Evolutionary conservation across 2,113 vertebrate species (phyloP).

Genomic region (Hiodon alosoides): DNA sequence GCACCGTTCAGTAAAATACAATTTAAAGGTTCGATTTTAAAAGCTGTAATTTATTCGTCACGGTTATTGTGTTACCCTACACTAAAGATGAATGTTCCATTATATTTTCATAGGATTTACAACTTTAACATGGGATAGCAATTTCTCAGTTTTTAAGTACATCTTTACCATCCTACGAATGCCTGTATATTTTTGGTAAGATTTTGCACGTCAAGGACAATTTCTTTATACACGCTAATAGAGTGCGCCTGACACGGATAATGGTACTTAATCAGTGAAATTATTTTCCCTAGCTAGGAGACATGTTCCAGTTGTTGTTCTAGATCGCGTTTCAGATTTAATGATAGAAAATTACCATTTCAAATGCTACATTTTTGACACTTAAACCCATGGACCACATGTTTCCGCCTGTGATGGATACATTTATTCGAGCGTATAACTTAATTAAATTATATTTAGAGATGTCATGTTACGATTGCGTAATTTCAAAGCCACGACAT

Average conservation of each 20-base stretch:
- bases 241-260: slow-evolving; percentile 71
- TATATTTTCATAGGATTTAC: slow-evolving; percentile 27
- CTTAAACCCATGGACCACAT: slow-evolving; percentile 71
- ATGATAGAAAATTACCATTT: slow-evolving; percentile 79
- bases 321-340: slow-evolving; percentile 78
- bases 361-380: slow-evolving; percentile 72
- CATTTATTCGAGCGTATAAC: slow-evolving; percentile 31
- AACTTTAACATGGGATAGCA: slow-evolving; percentile 41
- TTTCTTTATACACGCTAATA: slow-evolving; percentile 73
- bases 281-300: slow-evolving; percentile 70
- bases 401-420: slow-evolving; percentile 54
- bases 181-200: slow-evolving; percentile 67
- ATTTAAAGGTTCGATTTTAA: slow-evolving; percentile 18
- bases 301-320: slow-evolving; percentile 81
- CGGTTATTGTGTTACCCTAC: slow-evolving; percentile 19
- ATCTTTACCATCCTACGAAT: slow-evolving; percentile 44
- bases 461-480: slow-evolving; percentile 25
- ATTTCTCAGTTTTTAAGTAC: slow-evolving; percentile 31
- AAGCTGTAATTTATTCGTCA: slow-evolving; percentile 20
- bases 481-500: slow-evolving; percentile 8
- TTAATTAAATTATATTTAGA: slow-evolving; percentile 34
- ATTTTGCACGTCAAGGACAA: slow-evolving; percentile 71
- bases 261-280: slow-evolving; percentile 78
- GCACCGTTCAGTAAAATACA: slow-evolving; percentile 12
- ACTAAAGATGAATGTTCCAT: slow-evolving; percentile 21